A percentile compares a stretch with the other conserved stretches of the same genome.
Evolutionary conservation across 2,113 vertebrate genomes (phyloP).

Genomic region (Cephalopterus ornatus): DNA sequence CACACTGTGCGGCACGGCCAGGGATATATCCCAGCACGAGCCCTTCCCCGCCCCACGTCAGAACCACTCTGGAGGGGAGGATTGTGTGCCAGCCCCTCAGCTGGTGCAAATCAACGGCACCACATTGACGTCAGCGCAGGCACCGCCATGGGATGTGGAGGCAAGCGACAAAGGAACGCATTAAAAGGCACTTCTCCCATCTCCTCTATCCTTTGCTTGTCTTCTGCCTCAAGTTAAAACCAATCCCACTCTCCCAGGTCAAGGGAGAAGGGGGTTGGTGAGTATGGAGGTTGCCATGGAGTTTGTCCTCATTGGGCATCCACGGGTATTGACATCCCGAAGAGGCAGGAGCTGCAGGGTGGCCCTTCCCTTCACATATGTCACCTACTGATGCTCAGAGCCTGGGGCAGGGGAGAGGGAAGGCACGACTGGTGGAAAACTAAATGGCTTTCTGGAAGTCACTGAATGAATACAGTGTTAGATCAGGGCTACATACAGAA

Average conservation of each 20-base stretch:
- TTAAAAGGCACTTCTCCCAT: not conserved
- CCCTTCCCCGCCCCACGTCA: not conserved
- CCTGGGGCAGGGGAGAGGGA: not conserved
- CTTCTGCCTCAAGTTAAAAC: not conserved
- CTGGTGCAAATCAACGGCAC: not conserved
- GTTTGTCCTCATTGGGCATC: not conserved
- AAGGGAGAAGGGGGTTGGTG: not conserved
- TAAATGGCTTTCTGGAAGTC: not conserved
- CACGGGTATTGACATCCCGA: fast-evolving
- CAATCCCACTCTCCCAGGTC: not conserved
- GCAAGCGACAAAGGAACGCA: not conserved
- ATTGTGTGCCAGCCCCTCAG: not conserved
- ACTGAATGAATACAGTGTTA: not conserved
- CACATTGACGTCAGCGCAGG: not conserved
- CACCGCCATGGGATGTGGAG: not conserved
- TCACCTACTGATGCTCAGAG: not conserved
- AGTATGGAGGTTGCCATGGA: not conserved
- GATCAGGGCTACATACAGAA: not conserved
- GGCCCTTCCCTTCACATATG: not conserved
- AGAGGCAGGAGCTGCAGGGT: not conserved
- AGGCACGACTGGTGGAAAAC: not conserved
- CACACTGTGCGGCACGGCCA: not conserved
- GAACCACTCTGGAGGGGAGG: not conserved
- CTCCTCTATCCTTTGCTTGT: not conserved
- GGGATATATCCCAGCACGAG: not conserved